These are phyloP conservation scores for Rhingia campestris DNA, from an alignment of 2,888 invertebrate species.

Conservation along the genomic window DNA sequence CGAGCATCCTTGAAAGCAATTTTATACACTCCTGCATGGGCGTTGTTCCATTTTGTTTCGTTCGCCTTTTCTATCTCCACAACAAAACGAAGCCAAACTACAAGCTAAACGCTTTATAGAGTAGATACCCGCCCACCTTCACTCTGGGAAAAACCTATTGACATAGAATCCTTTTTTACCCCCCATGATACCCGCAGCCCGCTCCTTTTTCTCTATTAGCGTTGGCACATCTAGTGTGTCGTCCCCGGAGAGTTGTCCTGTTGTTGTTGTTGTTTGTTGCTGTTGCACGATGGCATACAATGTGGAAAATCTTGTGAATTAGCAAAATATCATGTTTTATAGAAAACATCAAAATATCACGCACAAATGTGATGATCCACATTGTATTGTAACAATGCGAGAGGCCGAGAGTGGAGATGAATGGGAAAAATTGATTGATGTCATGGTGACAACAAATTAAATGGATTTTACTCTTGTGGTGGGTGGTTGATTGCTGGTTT, in stretches of 20 bases:
- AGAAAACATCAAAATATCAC: conserved; percentile 78
- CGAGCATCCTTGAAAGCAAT: conserved; percentile 34
- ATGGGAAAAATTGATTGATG: conserved; percentile 67
- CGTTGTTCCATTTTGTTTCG: not conserved
- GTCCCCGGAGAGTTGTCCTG: not conserved
- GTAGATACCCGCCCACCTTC: not conserved
- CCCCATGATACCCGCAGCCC: no score
- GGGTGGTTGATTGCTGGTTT: not conserved
- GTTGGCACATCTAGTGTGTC: conserved; percentile 22
- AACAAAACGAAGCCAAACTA: conserved; percentile 54
- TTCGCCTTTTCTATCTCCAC: not conserved
- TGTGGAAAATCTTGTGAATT: conserved; percentile 79
- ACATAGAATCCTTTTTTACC: conserved; percentile 23
- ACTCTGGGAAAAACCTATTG: not conserved
- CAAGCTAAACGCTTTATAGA: conserved; percentile 38
- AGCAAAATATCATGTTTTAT: conserved; percentile 81
- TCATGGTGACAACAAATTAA: conserved; percentile 72
- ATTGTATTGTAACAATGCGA: conserved; percentile 41
- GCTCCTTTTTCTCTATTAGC: not conserved
- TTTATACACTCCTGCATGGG: not conserved
- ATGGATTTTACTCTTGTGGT: conserved; percentile 54
- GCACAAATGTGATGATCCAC: conserved; percentile 76
- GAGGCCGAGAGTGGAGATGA: not conserved
- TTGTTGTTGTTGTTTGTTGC: conserved; percentile 1
- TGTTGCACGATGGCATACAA: not conserved